Evolutionary conservation across 2,797 vertebrate species (phyloP).

Genomic region (Dendrocincla tyrannina): DNA sequence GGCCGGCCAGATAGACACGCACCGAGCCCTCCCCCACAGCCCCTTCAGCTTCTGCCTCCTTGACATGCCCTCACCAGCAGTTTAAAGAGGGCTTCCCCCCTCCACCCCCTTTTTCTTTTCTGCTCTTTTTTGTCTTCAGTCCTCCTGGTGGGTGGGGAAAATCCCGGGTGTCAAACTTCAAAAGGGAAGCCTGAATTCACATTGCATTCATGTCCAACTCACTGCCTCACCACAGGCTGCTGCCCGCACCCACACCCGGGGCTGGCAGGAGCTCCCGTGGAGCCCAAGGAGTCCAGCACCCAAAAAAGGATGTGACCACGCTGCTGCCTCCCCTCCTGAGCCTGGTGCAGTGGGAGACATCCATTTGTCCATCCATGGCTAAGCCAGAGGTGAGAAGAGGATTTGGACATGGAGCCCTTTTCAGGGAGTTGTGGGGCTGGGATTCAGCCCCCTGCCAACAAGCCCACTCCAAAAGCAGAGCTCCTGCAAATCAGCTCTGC

Average conservation of each 20-base stretch:
- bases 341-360: rapidly evolving
- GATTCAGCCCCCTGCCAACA: not conserved
- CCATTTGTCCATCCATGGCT: not conserved
- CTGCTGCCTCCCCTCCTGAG: not conserved
- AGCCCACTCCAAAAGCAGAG: not conserved
- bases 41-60: conserved; percentile 21
- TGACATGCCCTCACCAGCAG: conserved; percentile 16
- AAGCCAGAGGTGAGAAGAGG: not conserved
- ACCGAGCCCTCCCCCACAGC: not conserved
- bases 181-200: conserved; percentile 74
- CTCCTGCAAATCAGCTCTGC: not conserved
- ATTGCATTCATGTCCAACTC: conserved; percentile 57
- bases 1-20: rapidly evolving
- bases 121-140: conserved; percentile 46
- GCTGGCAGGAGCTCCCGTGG: not conserved
- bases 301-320: rapidly evolving
- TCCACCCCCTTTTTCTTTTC: not conserved
- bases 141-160: conserved; percentile 73
- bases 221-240: conserved; percentile 64
- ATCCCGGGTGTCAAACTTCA: conserved; percentile 76
- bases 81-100: not conserved
- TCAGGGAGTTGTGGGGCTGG: not conserved
- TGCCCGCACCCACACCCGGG: conserved; percentile 51
- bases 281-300: not conserved
- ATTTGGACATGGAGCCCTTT: not conserved